Evolutionary conservation across 2,797 vertebrate species (phyloP).

Genomic region (Geotrypetes seraphini): DNA sequence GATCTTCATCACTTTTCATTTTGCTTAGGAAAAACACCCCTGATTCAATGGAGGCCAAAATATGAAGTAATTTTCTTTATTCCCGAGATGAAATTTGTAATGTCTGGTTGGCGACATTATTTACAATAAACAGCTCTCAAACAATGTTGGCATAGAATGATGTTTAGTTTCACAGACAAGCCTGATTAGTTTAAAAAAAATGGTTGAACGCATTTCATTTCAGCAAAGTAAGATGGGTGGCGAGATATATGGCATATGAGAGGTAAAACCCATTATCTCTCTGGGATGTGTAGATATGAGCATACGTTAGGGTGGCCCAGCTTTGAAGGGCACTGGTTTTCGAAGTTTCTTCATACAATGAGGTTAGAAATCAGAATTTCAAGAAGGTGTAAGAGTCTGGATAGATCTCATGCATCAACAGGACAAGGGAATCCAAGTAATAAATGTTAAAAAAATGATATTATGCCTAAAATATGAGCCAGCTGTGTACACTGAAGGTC

Average conservation of each 20-base stretch:
- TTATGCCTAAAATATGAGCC: conserved; percentile 2
- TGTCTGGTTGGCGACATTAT: no score
- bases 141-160: neutral
- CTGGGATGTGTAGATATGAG: neutral
- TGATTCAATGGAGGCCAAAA: no score
- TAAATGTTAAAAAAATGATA: conserved; percentile 21
- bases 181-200: neutral
- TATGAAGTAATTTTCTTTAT: no score
- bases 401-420: neutral
- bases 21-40: no score
- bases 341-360: neutral
- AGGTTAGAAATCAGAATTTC: conserved; percentile 8
- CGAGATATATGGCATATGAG: neutral
- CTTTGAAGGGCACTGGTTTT: neutral
- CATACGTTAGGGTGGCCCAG: neutral
- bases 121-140: neutral
- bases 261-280: neutral
- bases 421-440: conserved; percentile 6
- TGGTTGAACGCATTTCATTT: neutral
- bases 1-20: no score
- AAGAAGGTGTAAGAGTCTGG: neutral
- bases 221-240: no score
- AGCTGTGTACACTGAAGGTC: conserved; percentile 3
- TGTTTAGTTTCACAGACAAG: neutral
- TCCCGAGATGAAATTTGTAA: no score